Evolutionary conservation across 2,888 invertebrate genomes (phyloP), one percentile per base, ranked within the genome.

Genomic region (Tuberolachnus salignus): DNA sequence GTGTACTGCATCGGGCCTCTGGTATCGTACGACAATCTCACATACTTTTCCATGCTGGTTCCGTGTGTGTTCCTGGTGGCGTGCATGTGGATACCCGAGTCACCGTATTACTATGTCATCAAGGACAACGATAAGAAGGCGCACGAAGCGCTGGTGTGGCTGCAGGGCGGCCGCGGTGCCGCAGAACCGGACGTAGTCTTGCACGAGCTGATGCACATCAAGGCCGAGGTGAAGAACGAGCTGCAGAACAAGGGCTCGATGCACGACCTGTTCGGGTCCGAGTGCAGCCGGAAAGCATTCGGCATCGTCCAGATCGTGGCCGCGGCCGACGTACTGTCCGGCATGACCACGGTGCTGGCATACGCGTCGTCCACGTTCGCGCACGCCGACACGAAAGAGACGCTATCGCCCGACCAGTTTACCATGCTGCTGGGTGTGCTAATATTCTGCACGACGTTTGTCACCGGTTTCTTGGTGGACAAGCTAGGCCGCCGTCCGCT

Each of bases 31-130:
- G 42, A 80, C n/a, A 46, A 57, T 3, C 73, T 83, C 10, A 81
- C 81, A 53, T 73, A 81, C 3, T 69, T 80, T 14, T 86, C 89
- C 44, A 82, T 87, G 0, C 82, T 87, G 0, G 85, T 89, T 61
- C 88, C 89, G 0, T 82, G 88, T 3, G 81, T 86, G 21, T 89
- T 88, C 80, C 86, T 88, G 57, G 53, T 86, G 0, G 84, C 86
- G 0, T 89, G 89, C 83, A 81, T 85, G 16, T 89, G 89, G 88
- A 87, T 90, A 85, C 90, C 90, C 0, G 90, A 90, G 83, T 89
- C 90, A 0, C 90, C 90, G 1, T 89, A 90, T 82, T 90, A 88
- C 82, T 85, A 90, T 64, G 84, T 90, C 46, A 88, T 88, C 83
- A 87, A 87, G 80, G 87, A 87, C 0, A 85, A 87, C 51, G 83